Conservation (phyloP, 2,113 vertebrate genomes). For the Proterorhinus semilunaris region DNA sequence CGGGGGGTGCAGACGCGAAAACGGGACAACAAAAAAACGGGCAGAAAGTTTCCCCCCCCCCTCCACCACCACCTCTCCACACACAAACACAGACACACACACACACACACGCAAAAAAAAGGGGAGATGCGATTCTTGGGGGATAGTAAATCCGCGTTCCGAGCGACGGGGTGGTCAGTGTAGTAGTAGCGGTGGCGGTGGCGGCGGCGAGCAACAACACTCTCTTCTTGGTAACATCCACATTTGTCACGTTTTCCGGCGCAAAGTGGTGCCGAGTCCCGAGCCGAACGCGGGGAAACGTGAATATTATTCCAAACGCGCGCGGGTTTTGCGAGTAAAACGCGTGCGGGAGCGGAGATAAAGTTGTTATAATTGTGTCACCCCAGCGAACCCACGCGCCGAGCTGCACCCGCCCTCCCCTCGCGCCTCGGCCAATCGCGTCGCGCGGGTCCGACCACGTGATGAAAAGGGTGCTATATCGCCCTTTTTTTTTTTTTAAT, state of each 20-base stretch:
- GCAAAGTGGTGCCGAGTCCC: constrained; percentile 46
- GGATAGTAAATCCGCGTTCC: constrained; percentile 72
- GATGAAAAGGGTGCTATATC: constrained; percentile 68
- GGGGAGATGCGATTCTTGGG: constrained; percentile 63
- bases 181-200: constrained; percentile 29
- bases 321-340: constrained; percentile 81
- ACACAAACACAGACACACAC: no score
- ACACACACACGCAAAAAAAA: constrained; percentile 56
- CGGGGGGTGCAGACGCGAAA: constrained; percentile 35
- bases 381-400: constrained; percentile 90
- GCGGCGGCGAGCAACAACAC: background rate
- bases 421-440: constrained; percentile 73
- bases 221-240: constrained; percentile 65
- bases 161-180: constrained; percentile 48
- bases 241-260: constrained; percentile 72
- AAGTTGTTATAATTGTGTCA: constrained; percentile 99
- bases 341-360: constrained; percentile 83
- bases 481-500: constrained; percentile 66
- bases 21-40: constrained; percentile 48
- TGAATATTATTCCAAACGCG: constrained; percentile 45
- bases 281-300: constrained; percentile 43
- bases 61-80: no score
- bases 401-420: constrained; percentile 80
- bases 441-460: constrained; percentile 69
- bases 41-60: constrained; percentile 64